A percentile compares a stretch with the other conserved stretches of the same genome.
Conservation (phyloP, 2,113 vertebrate species). For the Alouatta palliata region DNA sequence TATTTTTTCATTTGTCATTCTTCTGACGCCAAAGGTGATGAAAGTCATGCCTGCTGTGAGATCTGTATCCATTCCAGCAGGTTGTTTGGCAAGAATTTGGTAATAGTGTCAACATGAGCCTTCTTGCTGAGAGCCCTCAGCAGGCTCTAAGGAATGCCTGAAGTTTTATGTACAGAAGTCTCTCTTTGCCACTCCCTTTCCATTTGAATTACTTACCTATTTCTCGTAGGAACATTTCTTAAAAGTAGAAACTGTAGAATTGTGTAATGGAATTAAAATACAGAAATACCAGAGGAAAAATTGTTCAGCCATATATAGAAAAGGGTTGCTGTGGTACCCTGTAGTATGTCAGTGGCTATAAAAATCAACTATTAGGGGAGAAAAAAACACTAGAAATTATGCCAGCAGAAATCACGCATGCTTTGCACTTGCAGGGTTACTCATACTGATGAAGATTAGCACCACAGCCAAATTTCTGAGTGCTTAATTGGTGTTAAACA, state of each 20-base stretch:
- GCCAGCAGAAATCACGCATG: not conserved
- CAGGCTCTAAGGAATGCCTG: not conserved
- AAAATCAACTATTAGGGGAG: not conserved
- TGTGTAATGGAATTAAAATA: not conserved
- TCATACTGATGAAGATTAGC: not conserved
- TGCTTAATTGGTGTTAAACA: not conserved
- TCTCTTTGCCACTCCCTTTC: not conserved
- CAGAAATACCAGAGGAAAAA: not conserved
- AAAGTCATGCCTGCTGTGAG: not conserved
- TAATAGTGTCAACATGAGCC: no score
- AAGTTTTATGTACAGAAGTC: accelerated
- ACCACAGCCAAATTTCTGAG: not conserved
- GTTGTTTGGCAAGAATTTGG: not conserved
- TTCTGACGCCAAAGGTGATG: not conserved
- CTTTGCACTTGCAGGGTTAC: not conserved
- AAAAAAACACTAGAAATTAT: not conserved
- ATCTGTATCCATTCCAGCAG: not conserved
- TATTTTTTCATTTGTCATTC: not conserved
- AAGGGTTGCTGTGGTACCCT: not conserved
- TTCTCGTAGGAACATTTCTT: no score
- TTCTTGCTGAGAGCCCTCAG: no score
- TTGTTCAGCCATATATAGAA: not conserved
- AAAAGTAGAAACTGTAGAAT: not conserved
- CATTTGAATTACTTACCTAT: no score
- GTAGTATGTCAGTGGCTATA: not conserved